These are phyloP conservation scores for Cosmia trapezina DNA, from an alignment of 2,888 invertebrate genomes.

Conservation along the genomic window DNA sequence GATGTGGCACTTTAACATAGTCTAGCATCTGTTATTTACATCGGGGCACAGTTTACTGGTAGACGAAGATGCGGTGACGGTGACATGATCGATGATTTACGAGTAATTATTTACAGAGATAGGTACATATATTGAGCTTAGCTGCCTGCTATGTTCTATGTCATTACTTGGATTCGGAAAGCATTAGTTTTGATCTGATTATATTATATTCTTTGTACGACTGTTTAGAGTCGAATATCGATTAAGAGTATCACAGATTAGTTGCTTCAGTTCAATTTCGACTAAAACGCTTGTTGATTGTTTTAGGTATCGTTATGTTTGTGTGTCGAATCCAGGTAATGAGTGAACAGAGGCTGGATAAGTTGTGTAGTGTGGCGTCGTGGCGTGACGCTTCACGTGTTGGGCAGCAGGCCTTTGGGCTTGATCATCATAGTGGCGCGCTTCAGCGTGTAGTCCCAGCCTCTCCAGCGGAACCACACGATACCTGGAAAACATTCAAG, in stretches of 20 bases:
- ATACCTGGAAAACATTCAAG: conserved; percentile 91
- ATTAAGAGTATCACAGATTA: conserved; percentile 67
- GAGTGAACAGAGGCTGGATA: conserved; percentile 83
- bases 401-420: conserved; percentile 92
- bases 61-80: conserved; percentile 68
- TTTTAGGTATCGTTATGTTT: conserved; percentile 28
- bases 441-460: conserved; percentile 98
- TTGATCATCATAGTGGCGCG: conserved; percentile 98
- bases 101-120: conserved; percentile 83
- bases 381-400: conserved; percentile 79
- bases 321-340: conserved; percentile 81
- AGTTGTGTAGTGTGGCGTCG: conserved; percentile 58
- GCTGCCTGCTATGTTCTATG: conserved; percentile 80
- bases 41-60: conserved; percentile 64
- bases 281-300: conserved; percentile 44
- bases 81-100: conserved; percentile 71
- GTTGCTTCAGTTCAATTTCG: conserved; percentile 62
- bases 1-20: conserved; percentile 81
- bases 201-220: conserved; percentile 45
- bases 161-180: conserved; percentile 82
- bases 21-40: conserved; percentile 80
- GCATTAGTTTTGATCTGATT: conserved; percentile 37
- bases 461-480: conserved; percentile 98
- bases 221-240: conserved; percentile 37
- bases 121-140: conserved; percentile 79